A percentile compares a stretch with the other conserved stretches of the same genome.
phyloP scores from a whole-genome alignment of 2,113 vertebrate genomes.

The Daubentonia madagascariensis region DNA sequence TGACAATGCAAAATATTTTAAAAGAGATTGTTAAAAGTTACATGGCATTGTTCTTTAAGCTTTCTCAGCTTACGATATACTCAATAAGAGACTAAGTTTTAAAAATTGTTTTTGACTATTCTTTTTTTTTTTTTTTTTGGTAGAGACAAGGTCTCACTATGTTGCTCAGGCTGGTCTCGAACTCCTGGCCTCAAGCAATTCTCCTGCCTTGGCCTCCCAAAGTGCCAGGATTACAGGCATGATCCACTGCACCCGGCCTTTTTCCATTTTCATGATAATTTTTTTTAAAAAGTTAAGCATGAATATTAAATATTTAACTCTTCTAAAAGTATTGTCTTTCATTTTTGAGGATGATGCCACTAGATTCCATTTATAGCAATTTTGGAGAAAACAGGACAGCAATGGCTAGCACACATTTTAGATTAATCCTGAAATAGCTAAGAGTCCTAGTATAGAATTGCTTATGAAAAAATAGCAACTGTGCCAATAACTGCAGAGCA shows the following conservation, averaged over 20 bases:
- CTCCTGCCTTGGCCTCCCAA: not conserved
- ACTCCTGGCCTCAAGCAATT: not conserved
- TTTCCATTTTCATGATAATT: not conserved
- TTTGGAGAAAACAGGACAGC: constrained; percentile 9
- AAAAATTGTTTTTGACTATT: not conserved
- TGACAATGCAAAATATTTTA: not conserved
- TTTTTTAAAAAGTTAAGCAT: not conserved
- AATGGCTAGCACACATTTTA: constrained; percentile 35
- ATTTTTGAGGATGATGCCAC: constrained; percentile 5
- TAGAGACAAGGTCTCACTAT: not conserved
- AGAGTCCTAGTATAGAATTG: not conserved
- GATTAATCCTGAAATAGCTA: constrained; percentile 31
- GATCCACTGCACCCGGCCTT: not conserved
- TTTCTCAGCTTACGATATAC: not conserved
- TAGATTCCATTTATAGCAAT: not conserved
- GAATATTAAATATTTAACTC: constrained; percentile 35
- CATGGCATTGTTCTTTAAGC: not conserved
- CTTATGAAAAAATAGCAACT: constrained; percentile 2
- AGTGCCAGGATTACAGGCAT: not conserved
- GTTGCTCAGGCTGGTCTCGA: not conserved
- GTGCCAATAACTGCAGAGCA: not conserved
- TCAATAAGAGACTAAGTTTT: not conserved
- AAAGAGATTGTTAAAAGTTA: constrained; percentile 17
- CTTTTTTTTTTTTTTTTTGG: not conserved
- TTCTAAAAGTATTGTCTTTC: constrained; percentile 27